phyloP scores from a whole-genome alignment of 2,113 vertebrate species.

The Bos taurus region ARS-UCD2.0 NC_037346.1:59236501-59237000 shows the following conservation, averaged over 20 bases:
- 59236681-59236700: background rate
- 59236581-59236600: background rate
- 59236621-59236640: background rate
- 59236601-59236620: background rate
- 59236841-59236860: background rate
- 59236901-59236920: background rate
- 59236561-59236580: background rate
- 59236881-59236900: background rate
- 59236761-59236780: background rate
- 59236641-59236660: background rate
- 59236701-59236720: background rate
- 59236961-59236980: background rate
- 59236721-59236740: background rate
- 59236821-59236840: background rate
- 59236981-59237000: background rate
- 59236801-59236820: background rate
- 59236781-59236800: background rate
- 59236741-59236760: background rate
- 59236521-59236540: background rate
- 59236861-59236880: background rate
- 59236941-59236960: background rate
- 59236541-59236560: background rate
- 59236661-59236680: background rate
- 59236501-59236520: background rate
- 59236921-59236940: background rate